These are phyloP conservation scores for Dolichallabes microphthalmus DNA, from an alignment of 2,113 vertebrate genomes.

Conservation along the genomic window DNA sequence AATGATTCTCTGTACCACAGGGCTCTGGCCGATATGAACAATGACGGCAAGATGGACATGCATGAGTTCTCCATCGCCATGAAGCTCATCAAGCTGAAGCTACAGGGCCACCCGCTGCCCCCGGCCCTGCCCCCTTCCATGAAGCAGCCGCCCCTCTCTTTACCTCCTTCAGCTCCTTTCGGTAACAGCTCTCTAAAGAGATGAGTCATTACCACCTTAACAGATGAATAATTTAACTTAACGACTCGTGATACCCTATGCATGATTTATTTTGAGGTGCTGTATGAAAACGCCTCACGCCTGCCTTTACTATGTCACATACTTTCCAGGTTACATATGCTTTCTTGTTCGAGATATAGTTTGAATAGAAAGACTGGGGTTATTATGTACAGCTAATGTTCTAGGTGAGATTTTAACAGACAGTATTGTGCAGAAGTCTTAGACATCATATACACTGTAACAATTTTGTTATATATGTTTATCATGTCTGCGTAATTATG, in stretches of 20 bases:
- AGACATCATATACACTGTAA: too few species aligned
- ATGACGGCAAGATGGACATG: constrained; percentile 95
- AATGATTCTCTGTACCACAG: constrained; percentile 62
- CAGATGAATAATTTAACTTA: constrained; percentile 23
- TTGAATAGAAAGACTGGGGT: not conserved
- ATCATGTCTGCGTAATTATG: too few species aligned
- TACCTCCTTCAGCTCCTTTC: constrained; percentile 78
- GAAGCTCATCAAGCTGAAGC: constrained; percentile 97
- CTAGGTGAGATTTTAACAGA: too few species aligned
- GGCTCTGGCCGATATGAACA: constrained; percentile 97
- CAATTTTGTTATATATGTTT: too few species aligned
- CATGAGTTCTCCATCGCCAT: constrained; percentile 98
- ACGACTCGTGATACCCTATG: constrained; percentile 6
- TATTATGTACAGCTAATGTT: too few species aligned
- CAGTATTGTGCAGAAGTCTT: too few species aligned
- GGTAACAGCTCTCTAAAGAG: constrained; percentile 72
- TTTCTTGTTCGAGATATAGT: not conserved
- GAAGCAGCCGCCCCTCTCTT: constrained; percentile 83
- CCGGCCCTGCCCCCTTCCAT: constrained; percentile 86
- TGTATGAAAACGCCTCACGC: not conserved
- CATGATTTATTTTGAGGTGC: not conserved
- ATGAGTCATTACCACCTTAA: constrained; percentile 17
- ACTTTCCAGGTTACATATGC: not conserved
- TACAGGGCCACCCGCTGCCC: constrained; percentile 93
- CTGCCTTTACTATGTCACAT: not conserved